Evolutionary conservation across 2,113 vertebrate genomes (phyloP).

Genomic region (Archocentrus centrarchus): DNA sequence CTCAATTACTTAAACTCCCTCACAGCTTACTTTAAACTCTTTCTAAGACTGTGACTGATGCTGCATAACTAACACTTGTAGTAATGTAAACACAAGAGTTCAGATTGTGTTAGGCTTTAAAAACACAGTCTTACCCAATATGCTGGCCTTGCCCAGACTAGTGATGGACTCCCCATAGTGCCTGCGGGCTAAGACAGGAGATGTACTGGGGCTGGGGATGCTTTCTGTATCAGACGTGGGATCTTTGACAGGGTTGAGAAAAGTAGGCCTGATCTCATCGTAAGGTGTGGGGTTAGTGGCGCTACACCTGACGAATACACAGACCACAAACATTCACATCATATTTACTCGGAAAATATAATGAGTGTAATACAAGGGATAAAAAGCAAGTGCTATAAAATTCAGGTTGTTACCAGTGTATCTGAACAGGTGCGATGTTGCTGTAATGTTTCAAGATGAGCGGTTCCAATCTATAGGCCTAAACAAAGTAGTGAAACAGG

Average conservation of each 20-base stretch:
- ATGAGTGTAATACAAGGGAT: background rate
- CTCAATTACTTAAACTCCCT: background rate
- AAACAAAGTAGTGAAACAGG: conserved; percentile 23
- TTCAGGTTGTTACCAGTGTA: conserved; percentile 87
- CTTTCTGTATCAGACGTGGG: conserved; percentile 86
- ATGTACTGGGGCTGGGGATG: conserved; percentile 91
- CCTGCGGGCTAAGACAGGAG: conserved; percentile 88
- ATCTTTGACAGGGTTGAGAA: conserved; percentile 91
- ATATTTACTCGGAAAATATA: background rate
- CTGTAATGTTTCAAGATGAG: conserved; percentile 96
- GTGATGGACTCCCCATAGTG: conserved; percentile 98
- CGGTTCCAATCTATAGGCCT: conserved; percentile 97
- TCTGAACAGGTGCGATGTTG: conserved; percentile 95
- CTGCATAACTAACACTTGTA: background rate
- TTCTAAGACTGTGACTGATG: background rate
- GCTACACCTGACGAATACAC: conserved; percentile 80
- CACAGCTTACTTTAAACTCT: background rate
- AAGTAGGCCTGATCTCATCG: conserved; percentile 89
- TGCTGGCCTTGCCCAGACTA: conserved; percentile 96
- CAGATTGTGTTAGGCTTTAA: background rate
- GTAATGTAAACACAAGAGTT: background rate
- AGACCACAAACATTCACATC: background rate
- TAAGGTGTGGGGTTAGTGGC: conserved; percentile 91
- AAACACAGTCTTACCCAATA: conserved; percentile 84
- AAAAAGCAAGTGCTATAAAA: background rate